A percentile compares a stretch with the other conserved stretches of the same genome.
Evolutionary conservation across 1,140 invertebrate genomes (phyloP).

Genomic region (Hydropsyche tenuis): DNA sequence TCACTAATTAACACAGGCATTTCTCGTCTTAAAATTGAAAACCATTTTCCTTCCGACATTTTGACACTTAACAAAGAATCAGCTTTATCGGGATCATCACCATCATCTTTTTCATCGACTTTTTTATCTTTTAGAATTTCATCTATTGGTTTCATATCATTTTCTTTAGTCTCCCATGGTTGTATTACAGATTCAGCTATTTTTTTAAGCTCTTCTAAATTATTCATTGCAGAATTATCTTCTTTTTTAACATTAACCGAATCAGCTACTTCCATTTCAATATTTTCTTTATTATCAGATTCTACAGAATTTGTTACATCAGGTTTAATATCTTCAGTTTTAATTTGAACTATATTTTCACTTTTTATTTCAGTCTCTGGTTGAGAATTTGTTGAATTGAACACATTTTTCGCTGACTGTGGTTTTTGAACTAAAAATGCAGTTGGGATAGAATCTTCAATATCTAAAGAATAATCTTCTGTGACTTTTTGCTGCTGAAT

Average conservation of each 20-base stretch:
- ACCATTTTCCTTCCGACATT: constrained; percentile 64
- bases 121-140: constrained; percentile 63
- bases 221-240: constrained; percentile 59
- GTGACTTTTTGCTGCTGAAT: constrained; percentile 60
- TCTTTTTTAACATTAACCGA: constrained; percentile 52
- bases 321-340: constrained; percentile 37
- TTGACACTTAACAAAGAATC: constrained; percentile 55
- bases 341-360: constrained; percentile 51
- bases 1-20: constrained; percentile 53
- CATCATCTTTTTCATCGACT: constrained; percentile 60
- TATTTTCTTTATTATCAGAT: constrained; percentile 36
- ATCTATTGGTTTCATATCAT: constrained; percentile 62
- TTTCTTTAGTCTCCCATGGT: constrained; percentile 59
- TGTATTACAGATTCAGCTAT: constrained; percentile 65
- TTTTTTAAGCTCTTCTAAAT: constrained; percentile 63
- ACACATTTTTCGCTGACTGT: constrained; percentile 44
- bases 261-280: constrained; percentile 51
- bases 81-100: constrained; percentile 57
- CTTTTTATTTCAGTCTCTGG: constrained; percentile 53
- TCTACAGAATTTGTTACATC: not conserved
- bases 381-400: not conserved
- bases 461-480: constrained; percentile 60
- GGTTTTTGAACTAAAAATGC: constrained; percentile 63
- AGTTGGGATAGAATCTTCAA: constrained; percentile 63
- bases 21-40: constrained; percentile 63